Base-by-base conservation (phyloP, 2,888 invertebrate genomes). In the Agriopis leucophaearia region DNA sequence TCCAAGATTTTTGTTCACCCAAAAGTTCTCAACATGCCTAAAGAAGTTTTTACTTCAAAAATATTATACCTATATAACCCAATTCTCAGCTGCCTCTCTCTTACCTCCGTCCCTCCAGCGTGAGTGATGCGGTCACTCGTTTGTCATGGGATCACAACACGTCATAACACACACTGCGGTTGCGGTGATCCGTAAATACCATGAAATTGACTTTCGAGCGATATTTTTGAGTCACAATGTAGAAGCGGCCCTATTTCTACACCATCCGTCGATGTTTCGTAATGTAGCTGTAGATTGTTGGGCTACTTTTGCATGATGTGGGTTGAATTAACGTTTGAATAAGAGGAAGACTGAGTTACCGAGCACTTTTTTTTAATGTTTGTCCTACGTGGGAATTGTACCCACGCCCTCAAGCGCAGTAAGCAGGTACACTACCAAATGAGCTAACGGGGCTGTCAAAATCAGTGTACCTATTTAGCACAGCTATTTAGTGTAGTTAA, bases 191-290 rank as follows among this genome's bases (percentile, higher is more conserved):
- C 63, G 79, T 77, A 83, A 87, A 82, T 80, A 78, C 82, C 88
- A 82, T 85, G 88, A 90, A 90, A 89, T 90, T 87, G 85, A 85
- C 87, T 88, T 89, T 90, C 84, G 81, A 78, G 81, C 83, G 84
- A 84, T 66, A 66, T 81, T 81, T 83, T 85, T 78, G 77, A 78
- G 61, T 74, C 74, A 80, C 78, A 78, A 77, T 78, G 78, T 77
- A 77, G 73, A 66, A 27, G 67, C 50, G 71, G 73, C 77, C 77
- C 69, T 71, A 78, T 77, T 82, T 74, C 64, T 57, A 35, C 62
- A 64, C 35, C 36, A 8, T 44, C 51, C 13, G 42, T 27, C 42
- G 35, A 50, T 51, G 27, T 40, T 50, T 50, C 10, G 40, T 38
- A 38, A 48, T 27, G 8, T 10, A 48, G 16, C 18, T 48, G 10